Conservation (phyloP, 1,140 invertebrate genomes). For the Zaprionus capensis region DNA sequence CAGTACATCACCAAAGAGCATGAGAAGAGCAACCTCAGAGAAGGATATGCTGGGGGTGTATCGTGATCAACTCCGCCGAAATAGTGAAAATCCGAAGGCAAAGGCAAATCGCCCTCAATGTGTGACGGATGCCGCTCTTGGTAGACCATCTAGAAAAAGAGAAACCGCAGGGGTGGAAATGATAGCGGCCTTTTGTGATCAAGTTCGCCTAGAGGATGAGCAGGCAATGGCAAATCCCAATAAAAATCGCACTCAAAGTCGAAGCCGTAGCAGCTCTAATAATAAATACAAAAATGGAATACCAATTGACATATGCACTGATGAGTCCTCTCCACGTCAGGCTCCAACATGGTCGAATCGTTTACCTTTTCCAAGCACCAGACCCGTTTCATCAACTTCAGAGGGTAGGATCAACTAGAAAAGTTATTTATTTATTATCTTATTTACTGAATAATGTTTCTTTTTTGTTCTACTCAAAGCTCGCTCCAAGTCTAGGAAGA, state of each 20-base stretch:
- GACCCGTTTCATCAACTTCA: constrained; percentile 3
- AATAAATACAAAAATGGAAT: background rate
- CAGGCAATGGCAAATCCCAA: background rate
- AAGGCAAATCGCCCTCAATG: background rate
- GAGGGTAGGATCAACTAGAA: constrained; percentile 21
- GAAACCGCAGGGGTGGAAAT: background rate
- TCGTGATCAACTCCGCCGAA: constrained; percentile 51
- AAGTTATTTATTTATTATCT: background rate
- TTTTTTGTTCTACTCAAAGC: constrained; percentile 17
- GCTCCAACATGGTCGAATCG: background rate
- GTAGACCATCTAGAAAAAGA: background rate
- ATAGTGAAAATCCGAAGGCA: constrained; percentile 16
- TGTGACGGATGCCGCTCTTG: too few relatives aligned
- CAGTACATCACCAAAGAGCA: background rate
- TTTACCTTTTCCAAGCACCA: constrained; percentile 34
- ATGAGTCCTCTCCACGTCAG: background rate
- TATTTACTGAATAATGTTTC: background rate
- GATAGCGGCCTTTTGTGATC: constrained; percentile 38
- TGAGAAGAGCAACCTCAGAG: background rate
- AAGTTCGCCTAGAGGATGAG: constrained; percentile 49
- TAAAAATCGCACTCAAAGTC: background rate
- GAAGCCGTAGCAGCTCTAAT: constrained; percentile 48
- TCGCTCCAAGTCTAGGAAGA: constrained; percentile 22
- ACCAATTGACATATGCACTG: constrained; percentile 22
- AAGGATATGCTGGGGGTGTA: constrained; percentile 36